These are phyloP conservation scores for Varanus komodoensis DNA, from an alignment of 2,113 vertebrate species.

Conservation along the genomic window DNA sequence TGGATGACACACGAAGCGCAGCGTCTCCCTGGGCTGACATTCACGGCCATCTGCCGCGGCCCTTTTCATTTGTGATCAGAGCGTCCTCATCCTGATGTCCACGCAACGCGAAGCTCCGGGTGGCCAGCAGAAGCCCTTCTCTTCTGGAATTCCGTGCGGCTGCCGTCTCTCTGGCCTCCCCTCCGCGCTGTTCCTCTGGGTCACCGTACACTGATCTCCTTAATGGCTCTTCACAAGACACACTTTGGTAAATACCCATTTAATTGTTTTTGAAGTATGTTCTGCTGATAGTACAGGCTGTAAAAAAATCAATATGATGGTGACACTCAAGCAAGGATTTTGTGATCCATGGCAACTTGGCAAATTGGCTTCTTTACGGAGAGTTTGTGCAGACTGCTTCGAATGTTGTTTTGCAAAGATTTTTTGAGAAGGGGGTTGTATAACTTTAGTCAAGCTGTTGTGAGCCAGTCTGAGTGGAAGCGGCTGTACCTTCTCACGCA, in stretches of 20 bases:
- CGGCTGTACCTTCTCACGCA: too few relatives aligned
- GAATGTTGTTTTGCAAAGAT: conserved; percentile 51
- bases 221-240: conserved; percentile 15
- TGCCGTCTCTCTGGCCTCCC: too few relatives aligned
- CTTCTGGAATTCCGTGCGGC: neutral
- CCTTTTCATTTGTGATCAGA: neutral
- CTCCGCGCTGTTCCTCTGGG: neutral
- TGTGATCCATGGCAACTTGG: conserved; percentile 46
- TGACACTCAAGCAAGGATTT: conserved; percentile 33
- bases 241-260: conserved; percentile 33
- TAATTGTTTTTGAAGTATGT: conserved; percentile 26
- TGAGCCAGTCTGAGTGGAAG: neutral
- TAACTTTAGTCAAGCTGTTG: neutral
- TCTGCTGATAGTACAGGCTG: conserved; percentile 14
- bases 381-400: conserved; percentile 46
- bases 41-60: neutral
- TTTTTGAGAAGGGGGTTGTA: conserved; percentile 33
- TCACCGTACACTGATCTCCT: neutral
- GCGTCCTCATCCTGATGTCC: neutral
- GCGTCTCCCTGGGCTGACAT: neutral
- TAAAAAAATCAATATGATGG: conserved; percentile 18
- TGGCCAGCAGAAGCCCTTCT: neutral
- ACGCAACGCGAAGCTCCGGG: neutral
- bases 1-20: neutral
- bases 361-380: conserved; percentile 56